These are phyloP conservation scores for Cephus runcator DNA, from an alignment of 2,888 invertebrate species.

Conservation along the genomic window DNA sequence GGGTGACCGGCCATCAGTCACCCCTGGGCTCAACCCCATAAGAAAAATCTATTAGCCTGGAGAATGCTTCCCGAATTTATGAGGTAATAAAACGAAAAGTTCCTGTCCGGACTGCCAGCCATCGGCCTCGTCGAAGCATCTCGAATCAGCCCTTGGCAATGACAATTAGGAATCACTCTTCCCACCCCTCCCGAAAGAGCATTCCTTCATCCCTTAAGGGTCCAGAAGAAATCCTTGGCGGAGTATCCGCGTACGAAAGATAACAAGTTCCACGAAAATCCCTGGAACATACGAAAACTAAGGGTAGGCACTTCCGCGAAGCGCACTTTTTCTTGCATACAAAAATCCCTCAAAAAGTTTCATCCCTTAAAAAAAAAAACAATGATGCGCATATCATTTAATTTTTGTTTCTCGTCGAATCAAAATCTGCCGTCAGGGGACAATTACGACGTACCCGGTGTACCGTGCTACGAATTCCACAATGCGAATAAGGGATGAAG, in stretches of 20 bases:
- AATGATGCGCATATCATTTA: too few relatives aligned
- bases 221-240: neutral
- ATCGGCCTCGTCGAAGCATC: neutral
- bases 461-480: too few relatives aligned
- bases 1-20: neutral
- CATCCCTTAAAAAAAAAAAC: too few relatives aligned
- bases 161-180: slow-evolving; percentile 3
- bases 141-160: neutral
- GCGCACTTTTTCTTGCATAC: too few relatives aligned
- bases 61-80: slow-evolving; percentile 1
- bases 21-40: neutral
- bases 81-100: neutral
- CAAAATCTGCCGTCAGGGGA: too few relatives aligned
- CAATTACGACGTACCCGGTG: too few relatives aligned
- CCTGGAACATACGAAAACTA: neutral
- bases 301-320: neutral
- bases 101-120: neutral
- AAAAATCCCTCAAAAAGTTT: too few relatives aligned
- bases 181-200: neutral
- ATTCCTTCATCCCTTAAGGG: neutral
- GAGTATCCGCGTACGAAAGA: neutral
- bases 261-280: neutral
- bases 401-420: too few relatives aligned
- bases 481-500: too few relatives aligned
- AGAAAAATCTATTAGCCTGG: slow-evolving; percentile 4